Evolutionary conservation across 2,113 vertebrate genomes (phyloP), one percentile per base, ranked within the genome.

Genomic region (Acinonyx jubatus): DNA sequence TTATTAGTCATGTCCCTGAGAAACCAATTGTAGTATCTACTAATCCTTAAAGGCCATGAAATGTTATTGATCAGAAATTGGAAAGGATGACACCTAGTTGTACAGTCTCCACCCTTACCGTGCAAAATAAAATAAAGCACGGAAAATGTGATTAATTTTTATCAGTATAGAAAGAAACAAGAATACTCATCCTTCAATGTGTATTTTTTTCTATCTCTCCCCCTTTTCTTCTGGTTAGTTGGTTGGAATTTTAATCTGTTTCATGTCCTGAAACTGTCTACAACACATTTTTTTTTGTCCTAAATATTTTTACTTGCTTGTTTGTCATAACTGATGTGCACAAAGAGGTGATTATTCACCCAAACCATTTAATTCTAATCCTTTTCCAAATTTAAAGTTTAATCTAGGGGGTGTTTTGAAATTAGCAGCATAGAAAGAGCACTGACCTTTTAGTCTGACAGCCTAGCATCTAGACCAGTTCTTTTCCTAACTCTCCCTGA

Each of bases 221-320:
- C 7, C 16, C 31, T 33, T 89, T 81, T 73, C 5, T 73, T 83
- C 94, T 65, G 9, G 8, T 86, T 96, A 79, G 36, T 74, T 85
- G 52, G 69, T 69, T 93, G 79, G 38, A 96, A 73, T 96, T 95
- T 93, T 91, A 73, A 91, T 97, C 36, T 85, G 4, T 89, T 69
- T 65, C 94, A 14, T 82, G 83, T 25, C 33, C 38, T 96, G 29
- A 89, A 96, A 88, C n/a, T 63, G 48, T 63, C 87, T 33, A 90
- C 21, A 16, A 11, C 5, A 93, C 48, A 38, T 45, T 80, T 80
- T 45, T 45, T 45, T 94, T 73, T 79, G 31, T 65, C 41, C 27
- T 95, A 36, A 71, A 41, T 91, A 88, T 71, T 55, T 52, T 92
- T 91, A 52, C 38, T 68, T 85, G 50, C 65, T 96, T 96, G 11